Conservation (phyloP, 2,113 vertebrate genomes). For the Lophochroa leadbeateri region DNA sequence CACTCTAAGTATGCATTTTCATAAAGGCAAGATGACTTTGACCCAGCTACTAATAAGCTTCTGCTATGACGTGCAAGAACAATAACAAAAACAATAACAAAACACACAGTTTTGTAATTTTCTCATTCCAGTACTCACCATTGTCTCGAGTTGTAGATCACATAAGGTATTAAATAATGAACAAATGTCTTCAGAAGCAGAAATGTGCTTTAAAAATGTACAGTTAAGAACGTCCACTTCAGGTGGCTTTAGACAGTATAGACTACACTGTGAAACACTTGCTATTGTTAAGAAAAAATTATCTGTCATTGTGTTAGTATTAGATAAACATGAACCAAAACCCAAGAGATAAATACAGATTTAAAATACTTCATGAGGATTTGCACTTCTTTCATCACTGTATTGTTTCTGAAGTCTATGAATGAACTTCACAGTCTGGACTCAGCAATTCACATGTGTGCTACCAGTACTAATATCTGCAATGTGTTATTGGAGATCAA, state of each 20-base stretch:
- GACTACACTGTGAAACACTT: background rate
- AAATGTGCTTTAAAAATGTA: background rate
- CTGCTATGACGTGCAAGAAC: background rate
- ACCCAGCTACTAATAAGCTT: background rate
- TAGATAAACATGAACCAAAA: background rate
- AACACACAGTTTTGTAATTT: background rate
- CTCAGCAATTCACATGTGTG: background rate
- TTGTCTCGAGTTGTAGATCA: background rate
- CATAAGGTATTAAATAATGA: background rate
- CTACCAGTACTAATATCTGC: background rate
- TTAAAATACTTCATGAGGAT: background rate
- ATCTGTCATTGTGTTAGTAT: background rate
- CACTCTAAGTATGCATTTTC: rapidly evolving
- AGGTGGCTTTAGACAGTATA: background rate
- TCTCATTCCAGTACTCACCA: background rate
- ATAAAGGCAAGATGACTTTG: background rate
- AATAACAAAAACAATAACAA: background rate
- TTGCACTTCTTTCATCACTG: background rate
- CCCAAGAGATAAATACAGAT: background rate
- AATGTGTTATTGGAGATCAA: background rate
- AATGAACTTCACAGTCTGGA: background rate
- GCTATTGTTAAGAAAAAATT: background rate
- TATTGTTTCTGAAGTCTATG: background rate
- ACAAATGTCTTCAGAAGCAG: background rate
- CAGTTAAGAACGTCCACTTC: background rate